Conservation (phyloP, 2,113 vertebrate genomes). For the Morone saxatilis region DNA sequence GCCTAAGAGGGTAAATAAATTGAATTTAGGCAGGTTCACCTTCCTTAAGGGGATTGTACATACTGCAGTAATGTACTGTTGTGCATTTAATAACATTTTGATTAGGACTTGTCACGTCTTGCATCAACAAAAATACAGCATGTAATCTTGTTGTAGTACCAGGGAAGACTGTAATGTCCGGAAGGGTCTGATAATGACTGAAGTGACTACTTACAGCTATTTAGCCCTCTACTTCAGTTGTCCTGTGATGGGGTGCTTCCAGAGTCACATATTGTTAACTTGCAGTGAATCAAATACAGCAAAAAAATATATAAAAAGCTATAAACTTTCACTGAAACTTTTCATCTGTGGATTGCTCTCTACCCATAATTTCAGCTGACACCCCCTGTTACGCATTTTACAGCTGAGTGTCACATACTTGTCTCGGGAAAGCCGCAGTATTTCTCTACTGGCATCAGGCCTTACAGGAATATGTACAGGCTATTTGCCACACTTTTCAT, state of each 20-base stretch:
- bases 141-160: neutral
- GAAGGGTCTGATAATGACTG: neutral
- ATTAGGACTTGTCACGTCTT: neutral
- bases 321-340: neutral
- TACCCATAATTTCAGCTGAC: neutral
- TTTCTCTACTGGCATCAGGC: neutral
- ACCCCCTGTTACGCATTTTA: neutral
- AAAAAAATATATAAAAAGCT: neutral
- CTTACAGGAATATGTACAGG: neutral
- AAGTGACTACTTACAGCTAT: neutral
- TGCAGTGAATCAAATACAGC: neutral
- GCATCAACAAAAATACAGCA: neutral
- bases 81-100: neutral
- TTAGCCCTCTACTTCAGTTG: neutral
- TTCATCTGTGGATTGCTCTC: neutral
- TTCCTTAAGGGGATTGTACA: neutral
- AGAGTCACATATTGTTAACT: neutral
- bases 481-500: conserved; percentile 37
- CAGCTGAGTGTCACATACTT: conserved; percentile 8
- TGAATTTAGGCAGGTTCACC: neutral
- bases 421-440: too few species aligned
- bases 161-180: neutral
- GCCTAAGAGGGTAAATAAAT: neutral
- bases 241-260: neutral
- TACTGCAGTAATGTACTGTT: neutral